Base-by-base conservation (phyloP, 2,888 invertebrate species). In the Scaeva pyrastri region DNA sequence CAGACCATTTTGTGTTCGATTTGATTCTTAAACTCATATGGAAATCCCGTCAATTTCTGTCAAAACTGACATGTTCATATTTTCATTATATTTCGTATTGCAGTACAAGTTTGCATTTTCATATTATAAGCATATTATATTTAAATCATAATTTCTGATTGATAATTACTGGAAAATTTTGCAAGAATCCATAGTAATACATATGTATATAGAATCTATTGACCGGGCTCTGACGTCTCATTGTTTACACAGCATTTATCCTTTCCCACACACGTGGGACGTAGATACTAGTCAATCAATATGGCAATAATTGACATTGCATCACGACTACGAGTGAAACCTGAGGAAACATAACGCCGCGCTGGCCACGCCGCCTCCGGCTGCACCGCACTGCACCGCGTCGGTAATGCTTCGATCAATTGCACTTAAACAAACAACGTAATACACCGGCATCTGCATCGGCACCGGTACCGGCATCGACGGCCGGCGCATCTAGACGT, bases 251-350 rank as follows among this genome's bases (percentile, higher is more conserved):
- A 39, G 10, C 39, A 11, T 39, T 39, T 45, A 7, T 45, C n/a
- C 45, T 45, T 45, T 45, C 45, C 45, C 45, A 45, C 16, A 45
- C 39, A 39, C 39, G 12, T 39, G 39, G 39, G 10, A 39, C 10
- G 12, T 12, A 2, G 39, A 10, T 12, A 10, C 3, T 39, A 39
- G 12, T 12, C 1, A 39, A 11, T 11, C n/a, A n/a, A 10, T 39
- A 39, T 12, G 31, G 31, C 31, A 31, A 10, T 50, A 50, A 60
- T 60, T 72, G 43, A 71, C 71, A 79, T 84, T 84, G 79, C 83
- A 84, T 84, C 79, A 84, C 74, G 83, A 84, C 70, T 70, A 19
- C 74, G 70, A 84, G 64, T 52, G 48, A 48, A 45, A 58, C 19
- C 66, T 66, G 14, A 50, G 26, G 23, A 64, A 31, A 70, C 16